These are phyloP conservation scores for Drosophila willistoni DNA, from an alignment of 1,140 invertebrate species.

Conservation along the genomic window DNA sequence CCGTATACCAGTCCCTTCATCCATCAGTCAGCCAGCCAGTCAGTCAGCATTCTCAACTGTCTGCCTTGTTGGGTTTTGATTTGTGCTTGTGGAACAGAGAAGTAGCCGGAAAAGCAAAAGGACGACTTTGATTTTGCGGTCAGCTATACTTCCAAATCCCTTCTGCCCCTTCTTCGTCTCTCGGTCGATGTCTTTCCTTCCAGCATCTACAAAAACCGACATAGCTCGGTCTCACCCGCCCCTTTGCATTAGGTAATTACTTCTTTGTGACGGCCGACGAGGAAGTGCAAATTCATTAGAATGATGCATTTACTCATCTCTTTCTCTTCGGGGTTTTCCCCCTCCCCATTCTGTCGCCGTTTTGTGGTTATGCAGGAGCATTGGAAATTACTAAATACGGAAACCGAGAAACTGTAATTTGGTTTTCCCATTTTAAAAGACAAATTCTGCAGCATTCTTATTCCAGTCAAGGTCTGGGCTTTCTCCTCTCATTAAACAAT, in stretches of 20 bases:
- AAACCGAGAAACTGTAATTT: slow-evolving; percentile 5
- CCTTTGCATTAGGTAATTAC: slow-evolving; percentile 75
- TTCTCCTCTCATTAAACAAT: neutral
- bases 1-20: too few species aligned
- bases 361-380: neutral
- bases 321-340: neutral
- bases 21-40: slow-evolving; percentile 29
- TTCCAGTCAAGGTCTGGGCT: neutral
- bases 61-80: slow-evolving; percentile 28
- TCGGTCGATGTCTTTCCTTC: too few species aligned
- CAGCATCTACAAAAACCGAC: too few species aligned
- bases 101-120: slow-evolving; percentile 18
- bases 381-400: neutral
- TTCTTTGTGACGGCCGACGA: slow-evolving; percentile 65
- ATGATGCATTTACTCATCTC: slow-evolving; percentile 50
- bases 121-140: slow-evolving; percentile 74
- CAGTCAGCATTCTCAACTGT: slow-evolving; percentile 45
- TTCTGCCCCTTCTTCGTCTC: neutral
- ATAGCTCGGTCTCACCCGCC: neutral
- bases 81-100: slow-evolving; percentile 10
- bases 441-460: neutral
- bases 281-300: slow-evolving; percentile 74
- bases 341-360: neutral
- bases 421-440: neutral
- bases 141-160: slow-evolving; percentile 10